Evolutionary conservation across 2,888 invertebrate species (phyloP).

Genomic region (Cheilosia scutellata): DNA sequence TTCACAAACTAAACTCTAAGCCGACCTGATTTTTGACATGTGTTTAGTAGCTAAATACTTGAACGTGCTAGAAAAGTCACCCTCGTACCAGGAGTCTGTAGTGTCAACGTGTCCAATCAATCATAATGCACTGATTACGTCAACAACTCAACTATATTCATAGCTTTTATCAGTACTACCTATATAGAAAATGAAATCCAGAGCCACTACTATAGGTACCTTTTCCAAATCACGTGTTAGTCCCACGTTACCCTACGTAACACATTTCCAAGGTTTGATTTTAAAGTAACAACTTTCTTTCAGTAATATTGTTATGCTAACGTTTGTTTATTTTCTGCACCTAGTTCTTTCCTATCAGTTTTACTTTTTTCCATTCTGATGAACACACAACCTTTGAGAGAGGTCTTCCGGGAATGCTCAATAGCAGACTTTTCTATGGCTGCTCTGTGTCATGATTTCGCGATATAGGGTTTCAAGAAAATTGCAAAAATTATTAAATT

Average conservation of each 20-base stretch:
- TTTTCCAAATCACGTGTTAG: too few species aligned
- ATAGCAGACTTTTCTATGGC: conserved; percentile 55
- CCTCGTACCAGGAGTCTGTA: too few species aligned
- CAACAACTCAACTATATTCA: too few species aligned
- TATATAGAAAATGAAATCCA: too few species aligned
- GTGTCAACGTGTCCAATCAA: too few species aligned
- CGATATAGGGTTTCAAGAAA: conserved; percentile 36
- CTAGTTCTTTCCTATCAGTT: conserved; percentile 17
- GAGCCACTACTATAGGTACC: too few species aligned
- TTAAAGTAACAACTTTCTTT: conserved; percentile 18
- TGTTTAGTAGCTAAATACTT: too few species aligned
- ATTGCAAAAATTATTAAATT: conserved; percentile 67
- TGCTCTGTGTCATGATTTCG: conserved; percentile 26
- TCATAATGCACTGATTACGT: too few species aligned
- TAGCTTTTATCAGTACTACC: too few species aligned
- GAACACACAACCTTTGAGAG: conserved; percentile 23
- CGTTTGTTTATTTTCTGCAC: not conserved
- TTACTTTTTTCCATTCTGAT: conserved; percentile 46
- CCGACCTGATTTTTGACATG: too few species aligned
- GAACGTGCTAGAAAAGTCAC: too few species aligned
- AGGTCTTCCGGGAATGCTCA: conserved; percentile 37
- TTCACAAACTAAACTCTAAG: too few species aligned
- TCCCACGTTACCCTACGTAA: not conserved
- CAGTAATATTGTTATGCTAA: not conserved
- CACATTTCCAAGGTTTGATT: not conserved